Base-by-base conservation (phyloP, 2,888 invertebrate genomes). In the Mongoloraphidia duomilia region DNA sequence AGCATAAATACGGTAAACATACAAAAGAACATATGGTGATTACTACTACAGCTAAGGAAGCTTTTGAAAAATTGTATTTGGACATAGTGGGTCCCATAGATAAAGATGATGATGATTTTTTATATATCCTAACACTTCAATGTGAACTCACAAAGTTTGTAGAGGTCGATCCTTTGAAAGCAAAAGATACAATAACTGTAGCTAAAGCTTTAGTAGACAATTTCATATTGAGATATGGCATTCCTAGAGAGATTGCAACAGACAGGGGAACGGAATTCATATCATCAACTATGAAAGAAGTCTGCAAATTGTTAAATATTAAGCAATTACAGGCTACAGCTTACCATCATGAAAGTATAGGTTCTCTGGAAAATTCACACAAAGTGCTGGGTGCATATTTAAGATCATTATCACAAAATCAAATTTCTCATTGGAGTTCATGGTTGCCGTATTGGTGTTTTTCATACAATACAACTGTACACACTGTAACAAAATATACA, bases 361-460 rank as follows among this genome's bases (percentile, higher is more conserved):
- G 49, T 2, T 10, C 49, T n/a, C 50, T 49, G 33, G 52, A 54
- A 53, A 54, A 54, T 47, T 50, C 55, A 11, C 54, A 56, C 12
- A 53, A 56, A 52, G 36, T 14, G 44, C 39, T 53, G 39, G 53
- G 55, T 34, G 47, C 48, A n/a, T 55, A 47, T 48, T 49, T 50
- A 42, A 40, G 53, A n/a, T 54, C 52, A 36, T 50, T 54, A 47
- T 13, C 40, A 9, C 11, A 46, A 36, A 47, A 49, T 34, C 46
- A 49, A 36, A 11, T 40, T 17, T 38, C 10, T 17, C 12, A 49
- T 14, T 55, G 56, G 54, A 56, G 55, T 49, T 41, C 41, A 14
- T 55, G 55, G 56, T 9, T 57, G 9, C 49, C 52, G 0, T 55
- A 44, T 49, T 56, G 57, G 55, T 52, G 53, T 51, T 56, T 57